These are phyloP conservation scores for Gerris buenoi DNA, from an alignment of 1,140 invertebrate species.

Conservation along the genomic window DNA sequence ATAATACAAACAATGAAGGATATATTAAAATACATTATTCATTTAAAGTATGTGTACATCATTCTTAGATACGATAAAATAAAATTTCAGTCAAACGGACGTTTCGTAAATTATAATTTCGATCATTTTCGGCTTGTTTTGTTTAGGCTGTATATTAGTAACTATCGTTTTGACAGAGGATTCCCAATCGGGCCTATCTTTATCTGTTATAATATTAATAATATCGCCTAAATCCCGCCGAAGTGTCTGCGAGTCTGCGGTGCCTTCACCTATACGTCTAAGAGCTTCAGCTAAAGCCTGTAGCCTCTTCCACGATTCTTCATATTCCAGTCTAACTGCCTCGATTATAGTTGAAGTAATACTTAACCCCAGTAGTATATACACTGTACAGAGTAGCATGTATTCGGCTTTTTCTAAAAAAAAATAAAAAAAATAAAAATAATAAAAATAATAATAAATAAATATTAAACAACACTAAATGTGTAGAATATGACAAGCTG, in stretches of 20 bases:
- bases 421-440: neutral
- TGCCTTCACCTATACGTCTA: conserved; percentile 50
- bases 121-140: conserved; percentile 35
- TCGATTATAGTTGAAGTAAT: conserved; percentile 90
- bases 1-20: too few species aligned
- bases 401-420: conserved; percentile 63
- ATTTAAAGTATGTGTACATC: too few species aligned
- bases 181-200: conserved; percentile 13
- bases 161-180: conserved; percentile 12
- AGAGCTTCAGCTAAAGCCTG: conserved; percentile 64
- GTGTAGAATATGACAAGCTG: too few species aligned
- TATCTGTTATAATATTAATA: conserved; percentile 32
- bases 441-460: neutral
- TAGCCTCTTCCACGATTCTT: conserved; percentile 64
- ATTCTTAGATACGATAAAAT: too few species aligned
- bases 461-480: too few species aligned
- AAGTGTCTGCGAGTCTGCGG: conserved; percentile 44
- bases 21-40: too few species aligned
- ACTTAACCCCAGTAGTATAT: conserved; percentile 83
- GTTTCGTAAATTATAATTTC: conserved; percentile 74
- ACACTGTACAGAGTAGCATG: conserved; percentile 77
- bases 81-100: conserved; percentile 41
- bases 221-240: conserved; percentile 48
- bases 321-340: conserved; percentile 66
- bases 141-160: conserved; percentile 3